These are phyloP conservation scores for Psococerastis gibbosa DNA, from an alignment of 2,888 invertebrate genomes.

Conservation along the genomic window DNA sequence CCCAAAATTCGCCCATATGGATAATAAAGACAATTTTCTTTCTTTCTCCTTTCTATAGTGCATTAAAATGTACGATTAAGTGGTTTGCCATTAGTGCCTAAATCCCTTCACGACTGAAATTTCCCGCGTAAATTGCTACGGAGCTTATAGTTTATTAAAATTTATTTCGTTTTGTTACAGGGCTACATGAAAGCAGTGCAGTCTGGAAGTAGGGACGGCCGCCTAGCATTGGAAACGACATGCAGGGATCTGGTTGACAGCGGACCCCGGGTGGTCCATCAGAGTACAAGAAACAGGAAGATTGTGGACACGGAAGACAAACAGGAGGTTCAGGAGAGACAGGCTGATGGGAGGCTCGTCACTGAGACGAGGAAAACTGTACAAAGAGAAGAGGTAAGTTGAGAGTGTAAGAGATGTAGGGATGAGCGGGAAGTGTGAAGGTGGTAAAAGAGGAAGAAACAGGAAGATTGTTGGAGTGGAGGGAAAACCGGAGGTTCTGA, in stretches of 20 bases:
- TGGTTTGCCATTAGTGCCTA: too few relatives aligned
- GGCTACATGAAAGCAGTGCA: conserved; percentile 49
- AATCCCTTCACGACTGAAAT: too few relatives aligned
- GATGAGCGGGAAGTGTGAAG: too few relatives aligned
- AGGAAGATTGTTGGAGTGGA: too few relatives aligned
- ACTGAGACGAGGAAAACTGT: conserved; percentile 68
- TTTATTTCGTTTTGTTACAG: conserved; percentile 30
- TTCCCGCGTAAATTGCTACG: too few relatives aligned
- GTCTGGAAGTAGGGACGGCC: conserved; percentile 35
- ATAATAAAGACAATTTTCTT: too few relatives aligned
- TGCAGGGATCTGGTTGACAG: conserved; percentile 3
- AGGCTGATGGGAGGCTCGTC: conserved; percentile 65
- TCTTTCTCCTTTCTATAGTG: too few relatives aligned
- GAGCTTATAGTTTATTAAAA: conserved; percentile 17
- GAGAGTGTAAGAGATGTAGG: too few relatives aligned
- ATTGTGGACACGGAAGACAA: conserved; percentile 75
- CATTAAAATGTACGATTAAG: too few relatives aligned
- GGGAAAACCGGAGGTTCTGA: too few relatives aligned
- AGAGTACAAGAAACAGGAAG: conserved; percentile 55
- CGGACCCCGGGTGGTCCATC: conserved; percentile 54
- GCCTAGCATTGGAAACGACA: conserved; percentile 35
- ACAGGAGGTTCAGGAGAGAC: conserved; percentile 52
- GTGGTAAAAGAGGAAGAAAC: too few relatives aligned
- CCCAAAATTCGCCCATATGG: too few relatives aligned
- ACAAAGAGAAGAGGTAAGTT: conserved; percentile 56